Percentiles rank a stretch among this genome's conserved stretches.
phyloP scores from a whole-genome alignment of 2,888 invertebrate species.

The Rhabditoides inermis region DNA sequence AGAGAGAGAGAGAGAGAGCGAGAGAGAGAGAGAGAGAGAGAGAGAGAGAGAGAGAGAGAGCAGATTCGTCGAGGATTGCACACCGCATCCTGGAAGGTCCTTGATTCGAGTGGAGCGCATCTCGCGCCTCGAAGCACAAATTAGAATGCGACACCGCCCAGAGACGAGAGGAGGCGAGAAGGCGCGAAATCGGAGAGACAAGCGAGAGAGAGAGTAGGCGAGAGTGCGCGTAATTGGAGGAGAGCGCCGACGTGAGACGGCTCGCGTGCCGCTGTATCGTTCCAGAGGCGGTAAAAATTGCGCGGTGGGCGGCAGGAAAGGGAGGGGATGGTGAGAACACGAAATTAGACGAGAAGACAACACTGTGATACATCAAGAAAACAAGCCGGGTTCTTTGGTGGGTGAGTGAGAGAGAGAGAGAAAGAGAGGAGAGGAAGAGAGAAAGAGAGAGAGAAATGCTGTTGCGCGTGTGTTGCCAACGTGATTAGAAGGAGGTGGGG shows the following conservation, averaged over 20 bases:
- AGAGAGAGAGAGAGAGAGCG: background rate
- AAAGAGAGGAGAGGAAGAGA: background rate
- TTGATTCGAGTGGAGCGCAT: no score
- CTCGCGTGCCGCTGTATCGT: no score
- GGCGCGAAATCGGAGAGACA: background rate
- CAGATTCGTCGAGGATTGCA: background rate
- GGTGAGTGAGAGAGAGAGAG: background rate
- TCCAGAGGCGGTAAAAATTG: no score
- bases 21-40: background rate
- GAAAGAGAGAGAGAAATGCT: conserved; percentile 2
- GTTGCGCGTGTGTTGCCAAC: no score
- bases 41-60: background rate
- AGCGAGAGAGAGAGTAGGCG: background rate
- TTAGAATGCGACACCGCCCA: conserved; percentile 21
- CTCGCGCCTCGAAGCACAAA: conserved; percentile 5
- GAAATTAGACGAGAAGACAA: no score
- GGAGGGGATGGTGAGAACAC: no score
- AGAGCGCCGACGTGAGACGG: no score
- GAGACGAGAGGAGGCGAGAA: conserved; percentile 8
- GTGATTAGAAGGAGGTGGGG: no score
- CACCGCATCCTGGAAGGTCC: conserved; percentile 3
- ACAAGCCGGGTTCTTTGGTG: no score
- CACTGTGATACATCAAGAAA: no score
- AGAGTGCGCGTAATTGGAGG: no score
- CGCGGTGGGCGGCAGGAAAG: no score